These are phyloP conservation scores for Eriocheir sinensis DNA, from an alignment of 1,140 invertebrate genomes.

Conservation along the genomic window DNA sequence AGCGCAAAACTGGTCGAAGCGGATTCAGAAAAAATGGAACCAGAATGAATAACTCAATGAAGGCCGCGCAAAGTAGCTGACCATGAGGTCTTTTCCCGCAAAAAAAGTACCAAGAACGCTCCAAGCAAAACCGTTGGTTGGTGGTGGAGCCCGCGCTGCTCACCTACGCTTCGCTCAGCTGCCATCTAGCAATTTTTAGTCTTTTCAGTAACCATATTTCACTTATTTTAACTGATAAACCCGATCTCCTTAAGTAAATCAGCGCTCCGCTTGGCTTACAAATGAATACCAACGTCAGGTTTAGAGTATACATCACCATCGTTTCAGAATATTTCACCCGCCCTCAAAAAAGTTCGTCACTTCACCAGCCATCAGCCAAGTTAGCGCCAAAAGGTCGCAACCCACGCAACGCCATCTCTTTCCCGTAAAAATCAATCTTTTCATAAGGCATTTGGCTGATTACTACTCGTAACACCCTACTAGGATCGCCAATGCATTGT, in stretches of 20 bases:
- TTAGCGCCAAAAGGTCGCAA: slow-evolving; percentile 72
- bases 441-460: too few relatives aligned
- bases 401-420: slow-evolving; percentile 32
- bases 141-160: not conserved
- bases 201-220: not conserved
- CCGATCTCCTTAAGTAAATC: too few relatives aligned
- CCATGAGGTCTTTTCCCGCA: not conserved
- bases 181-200: slow-evolving; percentile 2
- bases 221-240: too few relatives aligned
- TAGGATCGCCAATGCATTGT: not conserved
- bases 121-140: slow-evolving; percentile 45
- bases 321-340: slow-evolving; percentile 38
- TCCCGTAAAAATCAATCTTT: not conserved
- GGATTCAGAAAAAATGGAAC: too few relatives aligned
- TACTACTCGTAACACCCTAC: not conserved
- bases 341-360: slow-evolving; percentile 43
- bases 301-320: not conserved
- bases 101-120: slow-evolving; percentile 28
- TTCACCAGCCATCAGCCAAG: slow-evolving; percentile 13
- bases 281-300: too few relatives aligned
- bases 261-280: too few relatives aligned
- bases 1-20: too few relatives aligned
- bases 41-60: not conserved
- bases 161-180: not conserved
- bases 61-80: not conserved